Base-by-base conservation (phyloP, 2,797 vertebrate genomes). In the Pseudotriccus pelzelni region DNA sequence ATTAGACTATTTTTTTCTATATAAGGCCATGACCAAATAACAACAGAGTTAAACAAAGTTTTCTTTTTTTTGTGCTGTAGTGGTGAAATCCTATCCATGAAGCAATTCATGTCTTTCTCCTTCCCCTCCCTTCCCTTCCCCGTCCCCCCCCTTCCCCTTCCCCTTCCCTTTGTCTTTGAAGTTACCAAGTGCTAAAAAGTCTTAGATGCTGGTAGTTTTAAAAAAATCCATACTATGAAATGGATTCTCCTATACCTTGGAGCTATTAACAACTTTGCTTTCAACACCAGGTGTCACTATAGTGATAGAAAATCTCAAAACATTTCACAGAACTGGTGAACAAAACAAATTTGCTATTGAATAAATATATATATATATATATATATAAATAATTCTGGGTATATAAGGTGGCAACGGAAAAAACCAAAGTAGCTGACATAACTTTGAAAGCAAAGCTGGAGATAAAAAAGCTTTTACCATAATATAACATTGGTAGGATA, bases 231-330 rank as follows among this genome's bases (percentile, higher is more conserved):
- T 24, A 8, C 8, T 52, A 46, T 28, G 19, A n/a, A 30, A 84
- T 84, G 24, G 1, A 47, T 58, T 79, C 34, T 76, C 23, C 68
- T 18, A 13, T 15, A 70, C 63, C 32, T 90, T n/a, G 43, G 30
- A 67, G 46, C 36, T 84, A 60, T 49, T 44, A 68, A 34, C 43
- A 53, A 17, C 50, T 80, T 87, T 52, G 10, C 30, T 90, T 47
- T 85, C 68, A 94, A 95, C 96, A 96, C 93, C 95, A 97, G 97
- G 89, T 96, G 97, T 97, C 97, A 84, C 96, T 96, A 60, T 74
- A 77, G 95, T 41, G 34, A 89, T 19, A 95, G 93, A 66, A 95
- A 96, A 96, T 19, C n/a, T 77, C 25, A 25, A 50, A 46, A 23
- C 47, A 63, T 36, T 84, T 68, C 66, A 83, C 44, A 56, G 47